These are phyloP conservation scores for Eurosta solidaginis DNA, from an alignment of 1,140 invertebrate species.

Conservation along the genomic window DNA sequence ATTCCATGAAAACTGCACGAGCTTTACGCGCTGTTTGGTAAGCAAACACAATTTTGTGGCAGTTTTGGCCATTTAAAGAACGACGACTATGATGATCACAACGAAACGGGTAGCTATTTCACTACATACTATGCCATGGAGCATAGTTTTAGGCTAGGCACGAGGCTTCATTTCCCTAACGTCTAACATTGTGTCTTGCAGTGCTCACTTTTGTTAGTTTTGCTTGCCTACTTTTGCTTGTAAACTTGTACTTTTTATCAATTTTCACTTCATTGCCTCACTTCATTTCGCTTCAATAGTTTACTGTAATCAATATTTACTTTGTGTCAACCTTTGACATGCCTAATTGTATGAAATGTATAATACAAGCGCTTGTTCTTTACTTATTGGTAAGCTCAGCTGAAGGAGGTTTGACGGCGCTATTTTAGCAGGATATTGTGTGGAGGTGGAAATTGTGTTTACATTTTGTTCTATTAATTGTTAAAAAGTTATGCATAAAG, in stretches of 20 bases:
- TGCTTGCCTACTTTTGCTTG: not conserved
- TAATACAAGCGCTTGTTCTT: not conserved
- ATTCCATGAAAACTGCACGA: not conserved
- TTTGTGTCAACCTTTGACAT: constrained; percentile 5
- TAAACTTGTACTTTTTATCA: too few species aligned
- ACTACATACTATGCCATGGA: too few species aligned
- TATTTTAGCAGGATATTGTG: not conserved
- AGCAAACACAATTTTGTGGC: constrained; percentile 4
- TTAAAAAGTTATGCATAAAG: not conserved
- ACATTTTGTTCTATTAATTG: constrained; percentile 28
- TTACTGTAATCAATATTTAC: not conserved
- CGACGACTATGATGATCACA: not conserved
- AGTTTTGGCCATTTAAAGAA: not conserved
- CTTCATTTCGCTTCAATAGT: constrained; percentile 14
- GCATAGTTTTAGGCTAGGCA: not conserved
- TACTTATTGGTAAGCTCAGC: not conserved
- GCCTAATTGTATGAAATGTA: constrained; percentile 18
- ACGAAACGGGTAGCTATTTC: too few species aligned
- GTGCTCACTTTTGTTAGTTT: not conserved
- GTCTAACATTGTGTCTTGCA: not conserved
- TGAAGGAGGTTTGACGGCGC: not conserved
- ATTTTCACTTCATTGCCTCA: constrained; percentile 23
- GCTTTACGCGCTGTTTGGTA: not conserved
- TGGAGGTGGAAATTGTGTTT: constrained; percentile 25
- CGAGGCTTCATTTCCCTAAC: not conserved